phyloP scores from a whole-genome alignment of 1,140 invertebrate genomes.

The Heliconius hewitsoni region DNA sequence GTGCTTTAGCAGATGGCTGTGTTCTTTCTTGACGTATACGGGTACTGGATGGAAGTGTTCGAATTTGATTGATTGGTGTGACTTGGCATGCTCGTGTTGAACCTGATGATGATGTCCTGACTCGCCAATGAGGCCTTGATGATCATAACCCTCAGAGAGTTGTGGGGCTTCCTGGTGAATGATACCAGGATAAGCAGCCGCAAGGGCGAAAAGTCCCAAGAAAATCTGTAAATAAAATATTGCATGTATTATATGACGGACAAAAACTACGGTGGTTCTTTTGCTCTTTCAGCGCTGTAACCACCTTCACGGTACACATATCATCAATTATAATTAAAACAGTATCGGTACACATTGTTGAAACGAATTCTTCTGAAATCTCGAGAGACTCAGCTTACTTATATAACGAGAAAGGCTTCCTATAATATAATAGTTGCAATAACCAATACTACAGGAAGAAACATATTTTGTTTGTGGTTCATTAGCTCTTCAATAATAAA shows the following conservation, averaged over 20 bases:
- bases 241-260: not conserved
- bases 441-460: conserved; percentile 55
- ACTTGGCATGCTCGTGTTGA: conserved; percentile 84
- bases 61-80: conserved; percentile 85
- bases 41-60: conserved; percentile 85
- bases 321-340: not conserved
- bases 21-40: conserved; percentile 85
- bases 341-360: not conserved
- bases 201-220: conserved; percentile 75
- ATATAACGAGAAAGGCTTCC: conserved; percentile 66
- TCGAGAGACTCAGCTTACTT: conserved; percentile 51
- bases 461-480: conserved; percentile 46
- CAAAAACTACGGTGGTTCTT: not conserved
- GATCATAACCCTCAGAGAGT: conserved; percentile 64
- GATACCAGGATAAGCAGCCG: conserved; percentile 71
- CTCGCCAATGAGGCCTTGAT: conserved; percentile 77
- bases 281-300: not conserved
- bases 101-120: conserved; percentile 83
- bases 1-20: conserved; percentile 83
- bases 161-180: conserved; percentile 74
- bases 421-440: conserved; percentile 47
- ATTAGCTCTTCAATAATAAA: conserved; percentile 51
- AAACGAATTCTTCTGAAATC: conserved; percentile 26
- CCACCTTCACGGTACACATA: not conserved
- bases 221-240: conserved; percentile 66